A percentile compares a stretch with the other conserved stretches of the same genome.
Evolutionary conservation across 2,797 vertebrate species (phyloP).

Genomic region (Babyrousa celebensis): DNA sequence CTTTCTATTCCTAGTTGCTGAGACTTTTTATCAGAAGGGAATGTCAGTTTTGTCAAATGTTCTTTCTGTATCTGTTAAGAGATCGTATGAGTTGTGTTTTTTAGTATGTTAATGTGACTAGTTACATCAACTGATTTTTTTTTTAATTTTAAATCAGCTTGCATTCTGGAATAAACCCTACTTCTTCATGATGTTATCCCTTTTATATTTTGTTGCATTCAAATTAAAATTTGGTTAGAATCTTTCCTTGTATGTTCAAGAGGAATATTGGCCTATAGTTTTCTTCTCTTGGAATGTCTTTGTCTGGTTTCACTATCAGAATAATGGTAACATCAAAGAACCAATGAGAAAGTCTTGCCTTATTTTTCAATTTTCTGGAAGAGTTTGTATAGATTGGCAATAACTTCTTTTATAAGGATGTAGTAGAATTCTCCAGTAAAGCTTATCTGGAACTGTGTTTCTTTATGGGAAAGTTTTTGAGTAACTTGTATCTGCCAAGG

Average conservation of each 20-base stretch:
- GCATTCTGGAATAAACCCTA: slow-evolving; percentile 18
- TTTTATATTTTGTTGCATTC: slow-evolving; percentile 33
- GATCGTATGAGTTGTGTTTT: background rate
- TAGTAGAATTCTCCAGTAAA: slow-evolving; percentile 6
- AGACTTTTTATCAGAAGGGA: slow-evolving; percentile 36
- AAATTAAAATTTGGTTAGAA: slow-evolving; percentile 1
- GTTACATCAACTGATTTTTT: background rate
- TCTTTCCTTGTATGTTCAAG: slow-evolving; percentile 7
- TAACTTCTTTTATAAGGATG: slow-evolving; percentile 38
- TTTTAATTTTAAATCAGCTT: slow-evolving; percentile 23
- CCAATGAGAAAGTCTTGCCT: slow-evolving; percentile 19
- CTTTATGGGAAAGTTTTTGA: background rate
- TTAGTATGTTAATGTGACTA: slow-evolving; percentile 18
- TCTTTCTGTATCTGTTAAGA: background rate
- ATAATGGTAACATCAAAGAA: slow-evolving; percentile 35
- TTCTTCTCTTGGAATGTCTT: background rate
- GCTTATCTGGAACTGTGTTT: background rate
- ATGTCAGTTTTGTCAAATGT: background rate
- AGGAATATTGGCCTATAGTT: background rate
- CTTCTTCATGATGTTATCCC: background rate
- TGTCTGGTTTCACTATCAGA: slow-evolving; percentile 25
- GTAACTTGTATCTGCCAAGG: background rate
- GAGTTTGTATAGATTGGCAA: background rate
- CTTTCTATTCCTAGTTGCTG: slow-evolving; percentile 1
- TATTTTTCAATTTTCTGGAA: slow-evolving; percentile 20